Base-by-base conservation (phyloP, 2,888 invertebrate genomes). In the Folsomia manolachei region DNA sequence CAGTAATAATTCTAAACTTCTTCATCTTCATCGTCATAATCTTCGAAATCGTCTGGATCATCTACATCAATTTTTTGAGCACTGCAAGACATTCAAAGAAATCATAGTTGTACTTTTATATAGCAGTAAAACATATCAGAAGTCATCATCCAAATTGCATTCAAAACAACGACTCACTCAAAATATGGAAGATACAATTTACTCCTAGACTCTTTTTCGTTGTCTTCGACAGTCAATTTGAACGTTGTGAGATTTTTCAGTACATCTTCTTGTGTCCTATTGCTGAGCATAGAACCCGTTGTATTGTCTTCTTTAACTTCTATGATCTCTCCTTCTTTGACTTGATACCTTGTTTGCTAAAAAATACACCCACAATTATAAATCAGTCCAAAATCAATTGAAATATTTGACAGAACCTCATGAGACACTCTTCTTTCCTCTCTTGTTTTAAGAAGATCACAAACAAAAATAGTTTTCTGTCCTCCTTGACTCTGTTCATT, bases 161-260 rank as follows among this genome's bases (percentile, higher is more conserved):
- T 39, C 39, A 39, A 56, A 69, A 18, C 9, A 63, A 26, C 51
- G 27, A 78, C 78, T 75, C 83, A 86, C 87, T 83, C 84, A 67
- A 85, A 82, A 81, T 90, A 90, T 0, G 90, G 90, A 70, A 90
- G 83, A 72, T 88, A 85, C 52, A 90, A 83, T 79, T 87, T 86
- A 75, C 86, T 85, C 75, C 87, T 87, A 14, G 88, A 87, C 78
- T 88, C 83, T 79, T 88, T 88, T 69, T 89, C 89, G 70, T 85
- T 84, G 75, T 89, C 88, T 71, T 87, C 87, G 0, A 89, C 84
- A 81, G 88, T 87, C 79, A 90, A 87, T 83, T 88, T 89, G 81
- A 90, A 90, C 70, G 90, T 89, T 0, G 89, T 84, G 4, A 89
- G 82, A 60, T 78, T 75, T 63, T 71, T 73, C n/a, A 80, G 71